Base-by-base conservation (phyloP, 2,113 vertebrate genomes). In the Tupaia tana region DNA sequence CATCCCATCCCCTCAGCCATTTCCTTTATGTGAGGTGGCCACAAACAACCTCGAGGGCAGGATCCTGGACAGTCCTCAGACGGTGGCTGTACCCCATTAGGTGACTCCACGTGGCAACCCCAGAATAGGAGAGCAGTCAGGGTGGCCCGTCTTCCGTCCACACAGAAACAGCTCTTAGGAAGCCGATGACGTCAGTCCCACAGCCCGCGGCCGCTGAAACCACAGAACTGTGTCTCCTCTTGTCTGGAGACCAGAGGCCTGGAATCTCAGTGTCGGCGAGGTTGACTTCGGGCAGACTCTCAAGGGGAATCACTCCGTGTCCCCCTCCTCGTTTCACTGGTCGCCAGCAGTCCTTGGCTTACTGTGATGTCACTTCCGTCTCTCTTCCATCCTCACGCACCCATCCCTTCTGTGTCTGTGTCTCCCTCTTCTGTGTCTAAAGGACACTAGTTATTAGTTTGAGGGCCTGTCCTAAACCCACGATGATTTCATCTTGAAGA, bases 291-390 rank as follows among this genome's bases (percentile, higher is more conserved):
- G 8, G 31, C 43, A 71, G n/a, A 2, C 70, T 58, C 1, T 6
- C 8, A 10, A 11, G 11, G 10, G 19, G 77, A 31, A 31, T 78
- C 14, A 0, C 56, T 54, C 54, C 63, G 6, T 22, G 71, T 3
- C 12, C 52, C 10, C 27, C 14, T 63, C 10, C 16, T 61, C 0
- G 14, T 63, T 52, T 27, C 25, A 2, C 4, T 8, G 27, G 14
- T 43, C 27, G 24, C 27, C 34, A 2, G 24, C 29, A 8, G 0
- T 5, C 19, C 31, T 43, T 78, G 64, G 9, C 71, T 63, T 61
- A 18, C 5, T 69, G 13, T 25, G 27, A 0, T 1, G 0, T 52
- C n/a, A 34, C 24, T 56, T 54, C 56, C 10, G 2, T 16, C 24
- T 71, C 31, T 3, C 25, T 16, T 86, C 29, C 9, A 8, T 27